Percentiles rank a stretch among this genome's conserved stretches.
Evolutionary conservation across 1,140 invertebrate species (phyloP).

Genomic region (Eupristina koningsbergeri): DNA sequence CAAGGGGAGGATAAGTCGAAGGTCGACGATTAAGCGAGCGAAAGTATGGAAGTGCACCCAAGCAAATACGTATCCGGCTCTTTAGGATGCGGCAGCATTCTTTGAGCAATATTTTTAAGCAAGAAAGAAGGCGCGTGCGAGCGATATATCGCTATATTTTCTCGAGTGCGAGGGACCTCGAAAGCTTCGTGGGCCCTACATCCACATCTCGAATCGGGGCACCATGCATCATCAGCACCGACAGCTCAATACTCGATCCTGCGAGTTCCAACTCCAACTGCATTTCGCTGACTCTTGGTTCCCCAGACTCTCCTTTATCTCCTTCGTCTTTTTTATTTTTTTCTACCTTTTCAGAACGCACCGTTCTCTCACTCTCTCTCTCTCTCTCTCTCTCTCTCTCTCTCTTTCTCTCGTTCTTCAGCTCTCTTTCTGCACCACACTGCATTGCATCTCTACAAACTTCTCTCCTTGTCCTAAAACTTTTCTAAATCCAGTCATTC

Average conservation of each 20-base stretch:
- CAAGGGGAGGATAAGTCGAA: background rate
- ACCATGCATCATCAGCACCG: constrained; percentile 17
- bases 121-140: background rate
- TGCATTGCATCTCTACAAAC: no score
- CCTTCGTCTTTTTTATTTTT: background rate
- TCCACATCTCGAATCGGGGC: background rate
- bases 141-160: no score
- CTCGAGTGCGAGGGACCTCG: no score
- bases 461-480: no score
- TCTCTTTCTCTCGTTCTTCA: no score
- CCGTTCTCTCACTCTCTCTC: no score
- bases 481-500: no score
- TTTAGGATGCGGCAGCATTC: background rate
- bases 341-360: background rate
- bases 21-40: background rate
- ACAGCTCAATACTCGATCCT: constrained; percentile 18
- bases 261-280: background rate
- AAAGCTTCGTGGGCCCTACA: no score
- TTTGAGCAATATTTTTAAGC: background rate
- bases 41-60: background rate
- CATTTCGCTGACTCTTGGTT: background rate
- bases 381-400: no score
- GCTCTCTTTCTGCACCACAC: no score
- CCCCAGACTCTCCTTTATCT: background rate
- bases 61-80: background rate